phyloP scores from a whole-genome alignment of 2,113 vertebrate genomes.

The Echinops telfairi region DNA sequence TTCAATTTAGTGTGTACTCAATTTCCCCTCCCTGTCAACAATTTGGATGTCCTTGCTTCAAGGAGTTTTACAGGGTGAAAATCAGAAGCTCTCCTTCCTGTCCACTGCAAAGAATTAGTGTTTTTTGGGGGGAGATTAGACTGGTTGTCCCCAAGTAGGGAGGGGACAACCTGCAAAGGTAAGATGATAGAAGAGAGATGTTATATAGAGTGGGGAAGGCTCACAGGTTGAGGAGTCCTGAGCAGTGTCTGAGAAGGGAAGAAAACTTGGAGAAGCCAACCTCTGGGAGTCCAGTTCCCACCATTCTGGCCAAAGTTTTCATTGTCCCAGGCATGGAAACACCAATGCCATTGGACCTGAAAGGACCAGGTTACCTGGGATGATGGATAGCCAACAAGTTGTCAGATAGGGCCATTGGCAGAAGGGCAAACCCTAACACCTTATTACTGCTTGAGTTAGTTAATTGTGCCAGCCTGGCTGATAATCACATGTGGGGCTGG shows the following conservation, averaged over 20 bases:
- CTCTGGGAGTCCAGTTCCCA: not conserved
- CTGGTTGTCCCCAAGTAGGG: not conserved
- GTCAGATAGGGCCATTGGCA: not conserved
- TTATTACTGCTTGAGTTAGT: too few species aligned
- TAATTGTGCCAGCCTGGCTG: too few species aligned
- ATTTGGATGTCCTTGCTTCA: not conserved
- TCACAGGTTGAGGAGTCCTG: not conserved
- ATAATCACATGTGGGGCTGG: too few species aligned
- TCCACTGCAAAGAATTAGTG: not conserved
- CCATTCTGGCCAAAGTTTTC: not conserved
- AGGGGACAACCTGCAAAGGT: too few species aligned
- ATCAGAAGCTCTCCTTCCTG: not conserved
- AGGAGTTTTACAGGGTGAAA: slow-evolving; percentile 1
- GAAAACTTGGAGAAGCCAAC: not conserved
- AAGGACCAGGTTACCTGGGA: not conserved
- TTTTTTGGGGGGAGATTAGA: not conserved
- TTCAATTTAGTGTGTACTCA: not conserved
- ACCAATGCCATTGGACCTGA: not conserved
- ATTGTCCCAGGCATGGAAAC: not conserved
- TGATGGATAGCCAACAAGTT: not conserved
- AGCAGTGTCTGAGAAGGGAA: not conserved
- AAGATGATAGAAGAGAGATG: not conserved
- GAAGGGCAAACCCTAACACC: not conserved
- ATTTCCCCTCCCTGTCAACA: not conserved
- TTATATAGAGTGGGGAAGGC: not conserved